Conservation (phyloP, 2,113 vertebrate species). For the Dunckerocampus dactyliophorus region DNA sequence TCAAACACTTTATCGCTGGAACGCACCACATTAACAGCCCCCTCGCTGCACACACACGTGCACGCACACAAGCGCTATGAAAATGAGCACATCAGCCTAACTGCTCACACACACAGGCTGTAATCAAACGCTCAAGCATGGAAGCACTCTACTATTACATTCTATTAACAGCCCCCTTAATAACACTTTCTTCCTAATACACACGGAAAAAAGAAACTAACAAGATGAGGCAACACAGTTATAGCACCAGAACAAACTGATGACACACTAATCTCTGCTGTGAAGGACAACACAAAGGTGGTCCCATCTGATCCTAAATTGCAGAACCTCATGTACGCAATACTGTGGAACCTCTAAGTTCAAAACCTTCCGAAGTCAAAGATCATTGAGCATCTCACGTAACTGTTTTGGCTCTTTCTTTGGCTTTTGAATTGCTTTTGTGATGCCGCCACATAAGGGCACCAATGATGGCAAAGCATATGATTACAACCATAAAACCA, state of each 20-base stretch:
- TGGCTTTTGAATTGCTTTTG: no score
- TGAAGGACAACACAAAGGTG: conserved; percentile 8
- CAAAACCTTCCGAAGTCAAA: no score
- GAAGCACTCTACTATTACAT: conserved; percentile 58
- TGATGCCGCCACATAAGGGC: no score
- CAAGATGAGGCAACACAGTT: conserved; percentile 3
- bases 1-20: conserved; percentile 71
- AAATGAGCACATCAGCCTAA: conserved; percentile 37
- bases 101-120: conserved; percentile 36
- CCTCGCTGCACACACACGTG: conserved; percentile 22
- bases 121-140: conserved; percentile 51
- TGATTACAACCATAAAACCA: no score
- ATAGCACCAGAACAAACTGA: neutral
- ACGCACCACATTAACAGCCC: conserved; percentile 58
- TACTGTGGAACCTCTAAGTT: no score
- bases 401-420: no score
- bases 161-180: conserved; percentile 57
- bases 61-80: conserved; percentile 23
- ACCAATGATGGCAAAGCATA: no score
- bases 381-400: no score
- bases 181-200: conserved; percentile 45
- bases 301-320: neutral
- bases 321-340: neutral
- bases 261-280: neutral
- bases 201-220: conserved; percentile 15